phyloP scores from a whole-genome alignment of 2,888 invertebrate genomes.

The Apamea sordens region DNA sequence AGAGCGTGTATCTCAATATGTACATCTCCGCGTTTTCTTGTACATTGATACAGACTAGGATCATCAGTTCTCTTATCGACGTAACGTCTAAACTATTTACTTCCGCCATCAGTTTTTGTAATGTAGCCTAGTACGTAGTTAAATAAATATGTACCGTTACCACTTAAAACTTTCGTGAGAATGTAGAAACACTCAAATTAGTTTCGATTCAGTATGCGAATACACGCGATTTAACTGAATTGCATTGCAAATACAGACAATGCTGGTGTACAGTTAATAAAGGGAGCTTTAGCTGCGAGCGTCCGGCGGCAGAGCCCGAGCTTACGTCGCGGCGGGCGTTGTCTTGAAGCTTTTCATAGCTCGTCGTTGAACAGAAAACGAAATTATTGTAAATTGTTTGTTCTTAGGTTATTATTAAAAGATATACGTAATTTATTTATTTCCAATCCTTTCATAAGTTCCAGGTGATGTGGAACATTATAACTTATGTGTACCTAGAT shows the following conservation, averaged over 20 bases:
- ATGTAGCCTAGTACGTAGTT: constrained; percentile 68
- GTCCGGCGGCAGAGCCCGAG: constrained; percentile 1
- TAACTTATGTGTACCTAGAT: not conserved
- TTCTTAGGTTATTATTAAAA: not conserved
- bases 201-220: constrained; percentile 68
- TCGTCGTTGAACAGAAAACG: not conserved
- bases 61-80: constrained; percentile 75
- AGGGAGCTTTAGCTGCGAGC: constrained; percentile 50
- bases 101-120: constrained; percentile 76
- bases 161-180: constrained; percentile 77
- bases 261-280: constrained; percentile 53
- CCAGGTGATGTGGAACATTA: not conserved
- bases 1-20: constrained; percentile 42
- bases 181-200: constrained; percentile 70
- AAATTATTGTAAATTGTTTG: not conserved
- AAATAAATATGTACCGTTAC: constrained; percentile 75
- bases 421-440: not conserved
- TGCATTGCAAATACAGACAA: constrained; percentile 67
- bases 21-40: constrained; percentile 50
- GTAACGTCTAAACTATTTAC: constrained; percentile 75
- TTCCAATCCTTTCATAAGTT: not conserved
- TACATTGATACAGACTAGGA: constrained; percentile 61
- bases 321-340: constrained; percentile 7
- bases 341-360: constrained; percentile 2
- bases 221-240: constrained; percentile 66